Evolutionary conservation across 2,113 vertebrate genomes (phyloP).

Genomic region (Bagarius yarrelli): DNA sequence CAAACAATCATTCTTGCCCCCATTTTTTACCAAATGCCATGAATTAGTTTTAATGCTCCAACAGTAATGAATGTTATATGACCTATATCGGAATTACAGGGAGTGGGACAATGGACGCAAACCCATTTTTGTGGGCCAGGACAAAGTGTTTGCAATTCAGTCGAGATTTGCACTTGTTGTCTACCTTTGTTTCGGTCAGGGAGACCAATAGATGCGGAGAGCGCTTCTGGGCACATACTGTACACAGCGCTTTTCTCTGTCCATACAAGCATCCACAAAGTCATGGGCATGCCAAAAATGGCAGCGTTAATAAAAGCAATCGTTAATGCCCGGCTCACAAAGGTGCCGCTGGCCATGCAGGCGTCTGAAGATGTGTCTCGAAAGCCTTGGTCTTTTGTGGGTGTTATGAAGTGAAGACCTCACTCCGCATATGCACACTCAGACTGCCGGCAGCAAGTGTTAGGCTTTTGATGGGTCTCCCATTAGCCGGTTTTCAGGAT

Average conservation of each 20-base stretch:
- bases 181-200: conserved; percentile 62
- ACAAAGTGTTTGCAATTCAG: conserved; percentile 72
- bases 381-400: conserved; percentile 84
- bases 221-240: conserved; percentile 70
- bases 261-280: conserved; percentile 71
- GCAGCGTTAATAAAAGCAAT: conserved; percentile 88
- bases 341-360: conserved; percentile 84
- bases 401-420: conserved; percentile 79
- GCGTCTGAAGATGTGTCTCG: conserved; percentile 80
- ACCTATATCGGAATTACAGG: conserved; percentile 83
- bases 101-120: conserved; percentile 63
- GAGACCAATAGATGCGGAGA: conserved; percentile 71
- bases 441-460: conserved; percentile 71
- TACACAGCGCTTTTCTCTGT: conserved; percentile 74
- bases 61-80: conserved; percentile 80
- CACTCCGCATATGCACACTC: conserved; percentile 76
- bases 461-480: conserved; percentile 79
- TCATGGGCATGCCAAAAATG: conserved; percentile 83
- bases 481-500: conserved; percentile 75
- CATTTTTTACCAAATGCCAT: conserved; percentile 77
- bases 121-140: conserved; percentile 66
- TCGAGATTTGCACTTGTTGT: conserved; percentile 81
- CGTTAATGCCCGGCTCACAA: conserved; percentile 84
- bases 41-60: conserved; percentile 72
- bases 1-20: background rate